Base-by-base conservation (phyloP, 2,113 vertebrate genomes). In the Microtus pennsylvanicus region DNA sequence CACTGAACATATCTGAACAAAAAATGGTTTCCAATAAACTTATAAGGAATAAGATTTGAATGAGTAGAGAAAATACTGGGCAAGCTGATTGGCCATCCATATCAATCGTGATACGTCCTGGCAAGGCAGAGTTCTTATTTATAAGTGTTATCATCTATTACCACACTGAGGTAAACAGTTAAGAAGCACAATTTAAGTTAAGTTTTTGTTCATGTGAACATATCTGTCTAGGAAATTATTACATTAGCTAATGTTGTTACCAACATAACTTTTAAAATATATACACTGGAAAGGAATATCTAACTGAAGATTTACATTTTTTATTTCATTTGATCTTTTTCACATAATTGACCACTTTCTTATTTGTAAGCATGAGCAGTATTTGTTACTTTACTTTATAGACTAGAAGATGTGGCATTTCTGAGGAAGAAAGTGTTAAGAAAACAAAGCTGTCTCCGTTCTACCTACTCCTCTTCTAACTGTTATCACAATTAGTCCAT, bases 291-390 rank as follows among this genome's bases (percentile, higher is more conserved):
- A 86, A 96, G n/a, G 0, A 77, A 3, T 93, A 91, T 45, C 96
- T 88, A 93, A 63, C 7, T 96, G 91, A 9, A 93, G 75, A 70
- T 69, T 7, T 76, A 10, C 21, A 77, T 94, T 92, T 86, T 86
- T 47, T 35, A 38, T 91, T 50, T 95, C 35, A 13, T 65, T 70
- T 90, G 33, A 90, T 24, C 22, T n/a, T 55, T 95, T 67, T 81
- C 42, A 47, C 28, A 33, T 69, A 33, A 67, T 28, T 93, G 87
- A 28, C 0, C 9, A 65, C 78, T 81, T 88, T 33, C 7, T 90
- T 55, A 87, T 93, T 82, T 83, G 6, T 63, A 95, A 74, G 3
- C 38, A 90, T 67, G n/a, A 91, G 70, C 3, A 94, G 38, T 26
- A 87, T 45, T 89, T 50, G 90, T 28, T 95, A 81, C 16, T 94